phyloP scores from a whole-genome alignment of 2,888 invertebrate genomes.

The Aquatica leii region DNA sequence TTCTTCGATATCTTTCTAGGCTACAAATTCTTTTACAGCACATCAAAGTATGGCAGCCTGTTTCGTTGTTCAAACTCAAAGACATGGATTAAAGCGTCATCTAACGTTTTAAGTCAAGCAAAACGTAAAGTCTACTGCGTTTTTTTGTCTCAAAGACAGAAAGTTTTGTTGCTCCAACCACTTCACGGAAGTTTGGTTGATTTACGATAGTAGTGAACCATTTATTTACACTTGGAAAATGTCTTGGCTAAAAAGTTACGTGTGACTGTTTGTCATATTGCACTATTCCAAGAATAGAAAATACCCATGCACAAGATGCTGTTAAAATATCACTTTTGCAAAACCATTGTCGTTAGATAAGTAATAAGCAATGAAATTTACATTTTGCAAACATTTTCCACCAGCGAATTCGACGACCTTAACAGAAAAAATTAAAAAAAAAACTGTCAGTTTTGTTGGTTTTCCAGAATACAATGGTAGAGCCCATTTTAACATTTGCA shows the following conservation, averaged over 20 bases:
- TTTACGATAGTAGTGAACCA: conserved; percentile 94
- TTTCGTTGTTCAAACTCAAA: too few species aligned
- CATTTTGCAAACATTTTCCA: conserved; percentile 88
- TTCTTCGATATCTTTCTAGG: too few species aligned
- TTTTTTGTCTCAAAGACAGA: too few species aligned
- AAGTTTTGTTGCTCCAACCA: conserved; percentile 77
- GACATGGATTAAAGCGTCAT: too few species aligned
- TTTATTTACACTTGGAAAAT: conserved; percentile 81
- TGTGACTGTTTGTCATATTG: conserved; percentile 88
- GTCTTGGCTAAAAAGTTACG: conserved; percentile 83
- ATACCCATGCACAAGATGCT: conserved; percentile 94
- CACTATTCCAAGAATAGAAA: conserved; percentile 93
- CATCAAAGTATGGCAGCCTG: too few species aligned
- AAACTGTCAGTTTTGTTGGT: conserved; percentile 89
- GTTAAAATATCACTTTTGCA: conserved; percentile 93
- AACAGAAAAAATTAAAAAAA: conserved; percentile 88
- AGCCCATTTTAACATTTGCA: conserved; percentile 83
- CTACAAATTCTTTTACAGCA: too few species aligned
- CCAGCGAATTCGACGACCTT: conserved; percentile 96
- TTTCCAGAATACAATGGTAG: conserved; percentile 91
- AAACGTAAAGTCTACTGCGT: too few species aligned
- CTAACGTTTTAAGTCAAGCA: too few species aligned
- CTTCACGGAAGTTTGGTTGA: conserved; percentile 82
- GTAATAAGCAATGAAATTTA: conserved; percentile 96
- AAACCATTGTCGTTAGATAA: conserved; percentile 94